Evolutionary conservation across 2,113 vertebrate genomes (phyloP).

Genomic region (Eretmochelys imbricata): DNA sequence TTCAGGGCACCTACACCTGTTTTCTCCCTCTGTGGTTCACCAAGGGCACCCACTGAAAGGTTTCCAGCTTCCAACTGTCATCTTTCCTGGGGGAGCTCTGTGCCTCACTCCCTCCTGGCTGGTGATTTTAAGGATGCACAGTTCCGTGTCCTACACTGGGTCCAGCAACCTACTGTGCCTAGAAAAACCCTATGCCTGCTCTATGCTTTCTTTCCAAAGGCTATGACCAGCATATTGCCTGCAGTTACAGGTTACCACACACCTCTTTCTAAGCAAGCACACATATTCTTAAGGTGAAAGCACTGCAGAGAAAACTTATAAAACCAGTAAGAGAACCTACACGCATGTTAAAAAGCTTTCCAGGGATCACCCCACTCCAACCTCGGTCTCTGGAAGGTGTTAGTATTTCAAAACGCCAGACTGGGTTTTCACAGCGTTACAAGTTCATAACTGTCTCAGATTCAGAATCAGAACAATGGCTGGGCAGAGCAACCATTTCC

Average conservation of each 20-base stretch:
- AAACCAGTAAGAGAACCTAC: not conserved
- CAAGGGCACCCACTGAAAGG: not conserved
- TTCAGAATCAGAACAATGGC: not conserved
- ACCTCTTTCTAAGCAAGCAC: not conserved
- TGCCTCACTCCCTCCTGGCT: not conserved
- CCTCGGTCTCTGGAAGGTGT: not conserved
- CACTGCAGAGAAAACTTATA: too few species aligned
- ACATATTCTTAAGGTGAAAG: not conserved
- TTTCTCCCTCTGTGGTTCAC: not conserved
- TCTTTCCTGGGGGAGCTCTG: not conserved
- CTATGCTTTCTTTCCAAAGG: not conserved
- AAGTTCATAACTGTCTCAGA: not conserved
- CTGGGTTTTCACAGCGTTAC: not conserved
- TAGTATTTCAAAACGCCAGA: not conserved
- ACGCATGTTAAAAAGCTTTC: not conserved
- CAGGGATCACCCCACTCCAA: not conserved
- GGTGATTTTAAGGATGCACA: not conserved
- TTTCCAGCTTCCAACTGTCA: too few species aligned
- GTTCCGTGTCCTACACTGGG: not conserved
- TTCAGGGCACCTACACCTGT: not conserved
- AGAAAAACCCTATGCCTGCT: not conserved
- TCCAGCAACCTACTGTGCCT: not conserved
- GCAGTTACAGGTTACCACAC: not conserved
- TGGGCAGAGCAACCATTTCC: not conserved
- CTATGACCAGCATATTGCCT: not conserved